Evolutionary conservation across 2,797 vertebrate species (phyloP), one percentile per base, ranked within the genome.

Genomic region (Ambastaia sidthimunki): DNA sequence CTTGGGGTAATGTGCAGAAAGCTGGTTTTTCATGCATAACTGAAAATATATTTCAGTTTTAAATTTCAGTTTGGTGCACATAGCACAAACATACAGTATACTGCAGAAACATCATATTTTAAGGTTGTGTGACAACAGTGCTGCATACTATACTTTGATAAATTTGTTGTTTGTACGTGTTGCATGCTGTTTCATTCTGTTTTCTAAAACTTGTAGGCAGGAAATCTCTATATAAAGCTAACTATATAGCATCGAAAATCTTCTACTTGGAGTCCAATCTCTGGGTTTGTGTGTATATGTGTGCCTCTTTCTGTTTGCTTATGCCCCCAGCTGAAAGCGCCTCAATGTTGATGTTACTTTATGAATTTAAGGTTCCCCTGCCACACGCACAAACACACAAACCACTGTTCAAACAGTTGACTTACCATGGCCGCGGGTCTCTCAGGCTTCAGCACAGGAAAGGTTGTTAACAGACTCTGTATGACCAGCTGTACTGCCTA

Each of bases 331-430:
- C 66, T 62, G 31, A 78, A 78, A 25, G 47, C 19, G 3, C 65
- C 67, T 77, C 81, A 37, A 69, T 78, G 81, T 74, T 78, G 71
- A 70, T 54, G 44, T 55, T 31, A 52, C 55, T 69, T 48, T 74
- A 59, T 63, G 34, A 69, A 74, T 69, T 60, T 75, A 68, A 34
- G 52, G 23, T 48, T 80, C 41, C 23, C 47, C 21, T 48, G 57
- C 66, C 76, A 71, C 65, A 77, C 70, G 75, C 50, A 76, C 65
- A 79, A 65, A 66, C 60, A 55, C 60, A 60, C 79, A 75, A 37
- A 75, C 25, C 41, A 54, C 47, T 52, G 28, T 54, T 59, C 74
- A 74, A 80, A 84, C 74, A 65, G 69, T 25, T 44, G 50, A 34
- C 48, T 71, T 16, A 75, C 31, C 70, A 59, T 59, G 50, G 18